Evolutionary conservation across 2,888 invertebrate genomes (phyloP).

Genomic region (Drosophila monieri): DNA sequence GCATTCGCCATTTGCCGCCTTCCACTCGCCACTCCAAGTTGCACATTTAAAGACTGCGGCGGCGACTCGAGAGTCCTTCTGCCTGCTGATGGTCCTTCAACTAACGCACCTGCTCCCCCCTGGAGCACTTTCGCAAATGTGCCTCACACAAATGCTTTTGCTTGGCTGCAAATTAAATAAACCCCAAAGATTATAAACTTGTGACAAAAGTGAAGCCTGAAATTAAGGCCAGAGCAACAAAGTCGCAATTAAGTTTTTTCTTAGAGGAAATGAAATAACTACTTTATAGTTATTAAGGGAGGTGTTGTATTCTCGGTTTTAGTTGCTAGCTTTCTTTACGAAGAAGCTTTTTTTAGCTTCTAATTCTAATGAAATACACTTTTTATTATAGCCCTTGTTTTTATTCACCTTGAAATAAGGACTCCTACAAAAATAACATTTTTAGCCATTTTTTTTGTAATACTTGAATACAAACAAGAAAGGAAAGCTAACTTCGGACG

Average conservation of each 20-base stretch:
- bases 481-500: no score
- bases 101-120: conserved; percentile 35
- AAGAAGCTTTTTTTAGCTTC: no score
- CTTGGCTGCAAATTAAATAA: conserved; percentile 43
- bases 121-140: conserved; percentile 24
- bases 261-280: background rate
- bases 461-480: no score
- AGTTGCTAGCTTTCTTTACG: no score
- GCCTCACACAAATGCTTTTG: conserved; percentile 28
- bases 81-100: conserved; percentile 56
- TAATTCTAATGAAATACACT: no score
- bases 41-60: conserved; percentile 60
- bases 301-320: no score
- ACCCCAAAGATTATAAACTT: conserved; percentile 35
- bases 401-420: no score
- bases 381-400: no score
- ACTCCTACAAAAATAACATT: no score
- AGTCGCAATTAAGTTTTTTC: conserved; percentile 1
- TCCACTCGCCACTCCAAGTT: conserved; percentile 36
- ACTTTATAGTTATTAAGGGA: background rate
- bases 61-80: conserved; percentile 53
- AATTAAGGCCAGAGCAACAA: background rate
- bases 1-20: conserved; percentile 42
- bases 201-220: conserved; percentile 17
- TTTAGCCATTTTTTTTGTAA: no score